phyloP scores from a whole-genome alignment of 2,797 vertebrate genomes.

The Danio choprae region DNA sequence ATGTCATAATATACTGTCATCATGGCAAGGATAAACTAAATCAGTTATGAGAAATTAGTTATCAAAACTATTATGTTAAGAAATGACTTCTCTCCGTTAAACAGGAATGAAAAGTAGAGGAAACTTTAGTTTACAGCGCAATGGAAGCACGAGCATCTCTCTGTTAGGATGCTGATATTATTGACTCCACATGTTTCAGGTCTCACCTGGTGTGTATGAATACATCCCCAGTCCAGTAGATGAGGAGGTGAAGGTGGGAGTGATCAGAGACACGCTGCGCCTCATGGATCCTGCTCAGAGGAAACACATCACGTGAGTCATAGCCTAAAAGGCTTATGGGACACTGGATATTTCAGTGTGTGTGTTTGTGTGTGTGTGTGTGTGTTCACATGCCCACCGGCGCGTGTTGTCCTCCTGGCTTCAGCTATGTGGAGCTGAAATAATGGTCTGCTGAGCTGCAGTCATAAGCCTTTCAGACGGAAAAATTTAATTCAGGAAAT shows the following conservation, averaged over 20 bases:
- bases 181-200: slow-evolving; percentile 71
- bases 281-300: slow-evolving; percentile 88
- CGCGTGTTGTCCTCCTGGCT: not conserved
- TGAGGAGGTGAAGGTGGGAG: slow-evolving; percentile 93
- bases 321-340: not conserved
- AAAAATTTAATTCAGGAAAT: slow-evolving; percentile 71
- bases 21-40: too few species aligned
- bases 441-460: slow-evolving; percentile 55
- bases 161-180: not conserved
- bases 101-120: too few species aligned
- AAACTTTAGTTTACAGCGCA: not conserved
- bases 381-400: not conserved
- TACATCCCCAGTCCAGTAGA: slow-evolving; percentile 94
- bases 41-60: too few species aligned
- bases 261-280: slow-evolving; percentile 94
- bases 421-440: slow-evolving; percentile 21
- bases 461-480: slow-evolving; percentile 73
- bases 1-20: too few species aligned
- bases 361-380: not conserved
- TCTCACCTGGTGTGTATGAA: slow-evolving; percentile 91
- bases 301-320: slow-evolving; percentile 80
- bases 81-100: too few species aligned
- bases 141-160: not conserved
- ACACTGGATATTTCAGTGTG: not conserved
- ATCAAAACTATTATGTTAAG: too few species aligned